A percentile compares a stretch with the other conserved stretches of the same genome.
Evolutionary conservation across 2,797 vertebrate genomes (phyloP).

Genomic region (Macrochelys suwanniensis): DNA sequence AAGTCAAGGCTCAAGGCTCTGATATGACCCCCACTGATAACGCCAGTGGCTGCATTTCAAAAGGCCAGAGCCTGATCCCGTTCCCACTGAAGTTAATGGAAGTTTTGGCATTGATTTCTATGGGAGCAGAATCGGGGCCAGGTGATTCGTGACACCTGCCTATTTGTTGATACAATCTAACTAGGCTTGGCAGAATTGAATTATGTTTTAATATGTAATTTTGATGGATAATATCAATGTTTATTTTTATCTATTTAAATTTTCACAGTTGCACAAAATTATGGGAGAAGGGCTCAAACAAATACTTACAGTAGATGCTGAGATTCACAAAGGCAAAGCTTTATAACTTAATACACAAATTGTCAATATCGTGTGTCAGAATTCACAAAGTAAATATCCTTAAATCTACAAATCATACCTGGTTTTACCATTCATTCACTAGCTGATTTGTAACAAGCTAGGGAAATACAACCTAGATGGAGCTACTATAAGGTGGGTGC

Average conservation of each 20-base stretch:
- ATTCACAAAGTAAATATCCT: neutral
- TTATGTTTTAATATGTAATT: neutral
- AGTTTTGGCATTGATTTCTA: neutral
- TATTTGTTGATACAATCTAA: neutral
- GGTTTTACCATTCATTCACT: neutral
- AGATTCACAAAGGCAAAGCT: neutral
- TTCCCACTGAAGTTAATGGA: neutral
- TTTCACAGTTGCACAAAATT: neutral
- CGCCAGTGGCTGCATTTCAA: too few species aligned
- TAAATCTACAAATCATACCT: neutral
- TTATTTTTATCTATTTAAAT: neutral
- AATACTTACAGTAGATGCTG: neutral
- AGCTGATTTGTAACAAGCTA: neutral
- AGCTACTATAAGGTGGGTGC: too few species aligned
- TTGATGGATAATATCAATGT: neutral
- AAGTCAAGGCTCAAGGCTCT: rapidly evolving
- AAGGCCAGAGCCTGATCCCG: neutral
- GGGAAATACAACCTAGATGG: too few species aligned
- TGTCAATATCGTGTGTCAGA: neutral
- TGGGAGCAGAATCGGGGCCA: neutral
- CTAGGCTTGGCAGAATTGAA: neutral
- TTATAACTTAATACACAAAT: neutral
- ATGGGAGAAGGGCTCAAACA: neutral
- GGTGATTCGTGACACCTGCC: neutral
- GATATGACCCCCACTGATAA: neutral